phyloP scores from a whole-genome alignment of 2,797 vertebrate genomes.

The Buphagus erythrorhynchus region DNA sequence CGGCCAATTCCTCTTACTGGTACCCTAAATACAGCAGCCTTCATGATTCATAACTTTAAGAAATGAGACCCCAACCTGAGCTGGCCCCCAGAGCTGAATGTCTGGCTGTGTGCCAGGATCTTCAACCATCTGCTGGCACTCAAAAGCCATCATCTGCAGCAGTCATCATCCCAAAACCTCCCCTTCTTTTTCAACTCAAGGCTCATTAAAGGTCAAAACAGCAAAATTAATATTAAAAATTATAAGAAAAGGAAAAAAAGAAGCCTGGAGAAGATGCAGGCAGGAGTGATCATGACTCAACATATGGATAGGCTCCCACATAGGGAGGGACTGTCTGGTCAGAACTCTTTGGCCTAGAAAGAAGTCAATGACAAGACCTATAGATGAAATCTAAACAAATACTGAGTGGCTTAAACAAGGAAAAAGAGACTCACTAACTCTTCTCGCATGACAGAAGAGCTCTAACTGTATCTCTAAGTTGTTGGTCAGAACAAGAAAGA shows the following conservation, averaged over 20 bases:
- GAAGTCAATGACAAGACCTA: background rate
- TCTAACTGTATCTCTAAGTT: background rate
- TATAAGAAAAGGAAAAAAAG: background rate
- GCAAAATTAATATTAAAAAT: background rate
- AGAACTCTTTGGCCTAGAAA: background rate
- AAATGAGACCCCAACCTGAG: background rate
- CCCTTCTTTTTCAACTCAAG: background rate
- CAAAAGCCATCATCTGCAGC: background rate
- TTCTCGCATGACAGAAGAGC: rapidly evolving
- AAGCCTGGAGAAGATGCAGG: background rate
- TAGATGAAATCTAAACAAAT: background rate
- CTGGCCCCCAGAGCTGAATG: background rate
- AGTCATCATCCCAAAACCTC: background rate
- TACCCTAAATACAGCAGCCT: background rate
- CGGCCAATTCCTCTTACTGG: background rate
- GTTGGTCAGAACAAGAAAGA: background rate
- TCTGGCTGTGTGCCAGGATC: background rate
- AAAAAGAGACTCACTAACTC: background rate
- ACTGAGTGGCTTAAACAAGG: background rate
- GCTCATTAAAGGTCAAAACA: background rate
- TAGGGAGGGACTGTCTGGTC: background rate
- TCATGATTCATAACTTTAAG: background rate
- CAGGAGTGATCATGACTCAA: background rate
- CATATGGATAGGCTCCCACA: rapidly evolving
- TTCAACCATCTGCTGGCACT: background rate